Percentiles rank a stretch among this genome's conserved stretches.
These are phyloP conservation scores for Gryllus bimaculatus DNA, from an alignment of 1,140 invertebrate genomes.

Conservation along the genomic window DNA sequence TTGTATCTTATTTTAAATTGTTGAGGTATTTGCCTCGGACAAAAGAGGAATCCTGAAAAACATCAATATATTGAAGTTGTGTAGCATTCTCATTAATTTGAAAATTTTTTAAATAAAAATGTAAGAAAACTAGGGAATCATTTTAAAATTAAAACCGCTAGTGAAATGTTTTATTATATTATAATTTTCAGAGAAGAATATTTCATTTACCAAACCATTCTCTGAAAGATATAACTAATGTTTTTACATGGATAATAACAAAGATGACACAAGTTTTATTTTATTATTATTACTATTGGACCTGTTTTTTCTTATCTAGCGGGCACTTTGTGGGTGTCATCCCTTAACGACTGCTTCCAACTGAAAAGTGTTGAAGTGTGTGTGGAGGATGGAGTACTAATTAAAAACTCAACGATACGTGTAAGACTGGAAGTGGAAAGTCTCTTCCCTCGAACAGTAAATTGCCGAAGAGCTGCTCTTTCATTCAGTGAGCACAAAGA, in stretches of 20 bases:
- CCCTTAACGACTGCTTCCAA: conserved; percentile 11
- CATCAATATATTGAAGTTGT: no score
- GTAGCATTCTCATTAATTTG: no score
- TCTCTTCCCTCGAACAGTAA: conserved; percentile 47
- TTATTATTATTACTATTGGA: no score
- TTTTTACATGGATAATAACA: no score
- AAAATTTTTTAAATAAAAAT: no score
- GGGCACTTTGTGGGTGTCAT: conserved; percentile 3
- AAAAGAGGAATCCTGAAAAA: no score
- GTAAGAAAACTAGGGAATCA: background rate
- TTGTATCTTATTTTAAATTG: no score
- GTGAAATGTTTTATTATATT: background rate
- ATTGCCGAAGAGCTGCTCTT: conserved; percentile 40
- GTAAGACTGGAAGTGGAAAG: conserved; percentile 47
- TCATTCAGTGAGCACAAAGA: conserved; percentile 36
- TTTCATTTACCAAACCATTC: no score
- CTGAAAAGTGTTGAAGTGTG: conserved; percentile 15
- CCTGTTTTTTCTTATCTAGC: background rate
- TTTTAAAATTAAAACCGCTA: background rate
- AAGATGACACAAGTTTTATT: no score
- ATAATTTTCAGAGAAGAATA: no score
- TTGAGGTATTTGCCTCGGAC: no score
- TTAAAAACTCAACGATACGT: conserved; percentile 46
- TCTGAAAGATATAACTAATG: no score
- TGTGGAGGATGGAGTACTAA: conserved; percentile 27